Conservation (phyloP, 2,113 vertebrate species). For the Xyrauchen texanus region DNA sequence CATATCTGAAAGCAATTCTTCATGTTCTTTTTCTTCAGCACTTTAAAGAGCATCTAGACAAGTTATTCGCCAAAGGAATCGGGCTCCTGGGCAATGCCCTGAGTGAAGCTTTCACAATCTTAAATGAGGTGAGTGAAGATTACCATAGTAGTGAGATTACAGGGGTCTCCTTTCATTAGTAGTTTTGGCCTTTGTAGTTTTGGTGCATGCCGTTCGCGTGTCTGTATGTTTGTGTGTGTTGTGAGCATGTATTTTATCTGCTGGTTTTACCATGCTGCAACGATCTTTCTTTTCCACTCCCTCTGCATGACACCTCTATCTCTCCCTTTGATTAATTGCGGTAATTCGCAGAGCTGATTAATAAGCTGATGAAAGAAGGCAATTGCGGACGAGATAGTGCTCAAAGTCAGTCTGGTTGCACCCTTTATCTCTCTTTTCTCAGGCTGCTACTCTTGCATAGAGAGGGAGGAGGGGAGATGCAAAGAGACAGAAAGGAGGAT, state of each 20-base stretch:
- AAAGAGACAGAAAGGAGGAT: neutral
- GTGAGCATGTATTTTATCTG: too few species aligned
- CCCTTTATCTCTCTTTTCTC: constrained; percentile 75
- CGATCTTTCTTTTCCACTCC: constrained; percentile 57
- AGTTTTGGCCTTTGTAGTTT: constrained; percentile 29
- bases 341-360: constrained; percentile 78
- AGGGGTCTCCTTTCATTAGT: constrained; percentile 7
- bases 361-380: constrained; percentile 66
- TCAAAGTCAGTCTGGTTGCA: constrained; percentile 62
- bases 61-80: constrained; percentile 95
- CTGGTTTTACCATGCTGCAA: constrained; percentile 53
- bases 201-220: neutral
- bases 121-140: constrained; percentile 83
- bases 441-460: constrained; percentile 53
- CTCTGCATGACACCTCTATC: constrained; percentile 68
- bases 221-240: too few species aligned
- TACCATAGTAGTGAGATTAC: constrained; percentile 14
- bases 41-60: constrained; percentile 95
- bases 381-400: constrained; percentile 68
- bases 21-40: constrained; percentile 78
- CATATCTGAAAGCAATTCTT: constrained; percentile 11
- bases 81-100: constrained; percentile 95
- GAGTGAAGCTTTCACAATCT: constrained; percentile 91
- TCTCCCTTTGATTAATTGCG: constrained; percentile 75
- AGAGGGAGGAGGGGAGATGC: neutral